Conservation (phyloP, 1,140 invertebrate species). For the Meloidogyne hapla region DNA sequence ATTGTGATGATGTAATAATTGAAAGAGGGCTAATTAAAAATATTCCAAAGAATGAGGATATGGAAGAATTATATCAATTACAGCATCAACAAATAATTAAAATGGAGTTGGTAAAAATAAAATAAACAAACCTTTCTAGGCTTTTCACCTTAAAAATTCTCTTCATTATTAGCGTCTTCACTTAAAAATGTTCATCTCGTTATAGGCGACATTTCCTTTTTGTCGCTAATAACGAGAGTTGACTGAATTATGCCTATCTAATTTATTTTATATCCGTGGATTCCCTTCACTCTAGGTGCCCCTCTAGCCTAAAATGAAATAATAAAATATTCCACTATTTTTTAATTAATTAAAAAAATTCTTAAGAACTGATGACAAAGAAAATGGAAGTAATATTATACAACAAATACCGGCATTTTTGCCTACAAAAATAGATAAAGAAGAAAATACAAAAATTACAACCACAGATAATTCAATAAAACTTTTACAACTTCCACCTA, state of each 20-base stretch:
- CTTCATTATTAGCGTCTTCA: too few species aligned
- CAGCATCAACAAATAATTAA: background rate
- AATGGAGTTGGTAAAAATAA: background rate
- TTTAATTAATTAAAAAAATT: background rate
- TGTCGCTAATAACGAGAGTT: too few species aligned
- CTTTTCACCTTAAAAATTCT: too few species aligned
- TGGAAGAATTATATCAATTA: slow-evolving; percentile 1
- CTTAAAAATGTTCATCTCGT: too few species aligned
- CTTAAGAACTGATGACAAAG: background rate
- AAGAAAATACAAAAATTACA: background rate
- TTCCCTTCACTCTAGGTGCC: too few species aligned
- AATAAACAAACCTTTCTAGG: background rate
- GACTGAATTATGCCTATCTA: too few species aligned
- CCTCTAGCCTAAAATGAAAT: too few species aligned
- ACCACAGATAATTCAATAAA: slow-evolving; percentile 6
- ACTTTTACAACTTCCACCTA: slow-evolving; percentile 1
- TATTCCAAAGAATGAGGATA: background rate
- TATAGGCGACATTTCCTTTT: too few species aligned
- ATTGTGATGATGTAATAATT: background rate
- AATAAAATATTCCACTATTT: background rate
- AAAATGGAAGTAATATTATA: background rate
- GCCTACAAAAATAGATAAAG: background rate
- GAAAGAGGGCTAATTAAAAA: background rate
- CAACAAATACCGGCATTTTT: background rate
- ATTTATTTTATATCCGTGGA: too few species aligned